Evolutionary conservation across 2,113 vertebrate genomes (phyloP).

Genomic region (Petrocephalus zakoni): DNA sequence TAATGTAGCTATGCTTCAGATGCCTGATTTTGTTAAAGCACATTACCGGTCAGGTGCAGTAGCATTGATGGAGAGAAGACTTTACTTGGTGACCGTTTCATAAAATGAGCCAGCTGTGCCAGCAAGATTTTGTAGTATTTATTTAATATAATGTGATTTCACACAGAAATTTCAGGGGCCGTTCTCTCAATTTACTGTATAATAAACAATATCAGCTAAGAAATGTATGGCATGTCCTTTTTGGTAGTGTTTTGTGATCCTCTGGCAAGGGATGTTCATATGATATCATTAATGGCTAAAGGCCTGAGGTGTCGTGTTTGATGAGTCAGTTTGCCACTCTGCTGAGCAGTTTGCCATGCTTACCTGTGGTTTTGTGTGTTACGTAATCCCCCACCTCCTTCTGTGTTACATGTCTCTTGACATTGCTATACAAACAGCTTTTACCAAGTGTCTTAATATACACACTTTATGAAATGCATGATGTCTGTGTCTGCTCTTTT

Average conservation of each 20-base stretch:
- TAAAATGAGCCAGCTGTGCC: neutral
- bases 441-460: neutral
- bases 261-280: neutral
- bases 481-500: neutral
- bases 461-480: neutral
- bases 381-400: neutral
- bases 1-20: neutral
- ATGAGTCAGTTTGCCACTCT: neutral
- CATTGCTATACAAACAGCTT: neutral
- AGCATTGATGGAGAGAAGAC: neutral
- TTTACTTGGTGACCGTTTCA: neutral
- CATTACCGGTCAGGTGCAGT: neutral
- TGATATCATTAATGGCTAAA: neutral
- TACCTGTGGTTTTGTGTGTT: neutral
- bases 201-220: neutral
- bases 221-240: neutral
- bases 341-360: neutral
- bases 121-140: neutral
- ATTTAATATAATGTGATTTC: neutral
- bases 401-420: neutral
- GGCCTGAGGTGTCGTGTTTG: neutral
- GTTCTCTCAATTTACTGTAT: neutral
- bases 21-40: neutral
- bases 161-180: neutral
- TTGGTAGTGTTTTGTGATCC: neutral